Evolutionary conservation across 2,797 vertebrate species (phyloP).

Genomic region (Mycteria americana): DNA sequence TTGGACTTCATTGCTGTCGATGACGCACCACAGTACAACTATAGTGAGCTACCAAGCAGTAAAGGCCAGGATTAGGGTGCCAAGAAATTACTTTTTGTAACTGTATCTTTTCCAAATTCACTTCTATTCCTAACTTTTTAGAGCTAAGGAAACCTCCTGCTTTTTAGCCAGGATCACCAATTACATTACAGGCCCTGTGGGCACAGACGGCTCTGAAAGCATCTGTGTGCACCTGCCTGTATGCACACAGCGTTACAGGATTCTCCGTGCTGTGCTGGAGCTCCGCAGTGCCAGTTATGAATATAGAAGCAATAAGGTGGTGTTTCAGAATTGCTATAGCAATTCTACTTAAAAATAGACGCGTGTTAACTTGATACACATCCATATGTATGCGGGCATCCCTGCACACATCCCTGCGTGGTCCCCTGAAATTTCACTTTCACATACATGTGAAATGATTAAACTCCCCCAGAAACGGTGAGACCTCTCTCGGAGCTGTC

Average conservation of each 20-base stretch:
- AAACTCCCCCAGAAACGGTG: neutral
- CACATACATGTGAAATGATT: neutral
- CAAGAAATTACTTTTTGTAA: neutral
- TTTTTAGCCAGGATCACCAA: neutral
- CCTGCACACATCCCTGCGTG: neutral
- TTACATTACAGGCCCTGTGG: rapidly evolving
- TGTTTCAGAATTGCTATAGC: neutral
- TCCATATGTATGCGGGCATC: neutral
- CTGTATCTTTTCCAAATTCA: neutral
- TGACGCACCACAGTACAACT: neutral
- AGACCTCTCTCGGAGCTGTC: neutral
- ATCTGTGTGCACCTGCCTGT: neutral
- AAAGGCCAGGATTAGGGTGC: neutral
- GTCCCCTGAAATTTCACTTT: neutral
- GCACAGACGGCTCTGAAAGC: neutral
- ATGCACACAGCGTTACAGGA: neutral
- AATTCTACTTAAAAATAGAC: neutral
- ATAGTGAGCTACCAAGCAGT: neutral
- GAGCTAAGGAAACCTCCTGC: neutral
- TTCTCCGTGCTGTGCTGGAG: neutral
- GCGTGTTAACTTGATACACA: neutral
- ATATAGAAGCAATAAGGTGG: neutral
- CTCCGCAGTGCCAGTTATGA: neutral
- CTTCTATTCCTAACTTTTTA: neutral
- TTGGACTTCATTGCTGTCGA: neutral